Evolutionary conservation across 1,140 invertebrate genomes (phyloP), one percentile per base, ranked within the genome.

Genomic region (Trichoplusia ni): DNA sequence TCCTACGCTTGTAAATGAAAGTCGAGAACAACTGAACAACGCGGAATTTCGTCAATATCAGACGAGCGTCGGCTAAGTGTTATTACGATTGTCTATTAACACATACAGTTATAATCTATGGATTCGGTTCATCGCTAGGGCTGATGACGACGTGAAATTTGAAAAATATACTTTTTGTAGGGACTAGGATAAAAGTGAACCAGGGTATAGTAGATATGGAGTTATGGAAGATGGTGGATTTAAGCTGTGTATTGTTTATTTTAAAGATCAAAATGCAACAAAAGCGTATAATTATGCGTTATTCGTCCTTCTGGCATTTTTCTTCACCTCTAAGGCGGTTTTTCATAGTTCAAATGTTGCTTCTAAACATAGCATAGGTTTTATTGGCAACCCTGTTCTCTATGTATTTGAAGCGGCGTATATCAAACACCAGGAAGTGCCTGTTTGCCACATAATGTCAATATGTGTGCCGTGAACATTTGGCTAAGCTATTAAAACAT

Each of bases 401-500:
- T 1, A 2, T 16, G 19, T 8, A 21, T 19, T 8, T 13, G 2
- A 21, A 60, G 56, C 56, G 56, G 56, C 31, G 9, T 23, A 13
- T 19, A 35, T 60, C 27, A 60, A 47, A 60, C 40, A 31, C 40
- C 56, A 60, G 56, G 56, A 60, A 60, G 42, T 60, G 31, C 25
- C 25, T 69, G 70, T 72, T 69, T 73, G 68, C 73, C 42, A 64
- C 66, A 73, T 72, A 63, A 66, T 69, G 69, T 81, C 69, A 74
- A 74, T 71, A 73, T 67, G 46, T 53, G 60, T 60, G 38, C 37
- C 29, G 40, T 37, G 35, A 67, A 70, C 69, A 67, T 72, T 64
- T 70, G 67, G 70, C 63, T 69, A 64, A 62, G 66, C 70, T 79
- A 79, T 81, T 80, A 78, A 72, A 75, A 35, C 71, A 66, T 40